phyloP scores from a whole-genome alignment of 2,113 vertebrate species.

The Silurus asotus region DNA sequence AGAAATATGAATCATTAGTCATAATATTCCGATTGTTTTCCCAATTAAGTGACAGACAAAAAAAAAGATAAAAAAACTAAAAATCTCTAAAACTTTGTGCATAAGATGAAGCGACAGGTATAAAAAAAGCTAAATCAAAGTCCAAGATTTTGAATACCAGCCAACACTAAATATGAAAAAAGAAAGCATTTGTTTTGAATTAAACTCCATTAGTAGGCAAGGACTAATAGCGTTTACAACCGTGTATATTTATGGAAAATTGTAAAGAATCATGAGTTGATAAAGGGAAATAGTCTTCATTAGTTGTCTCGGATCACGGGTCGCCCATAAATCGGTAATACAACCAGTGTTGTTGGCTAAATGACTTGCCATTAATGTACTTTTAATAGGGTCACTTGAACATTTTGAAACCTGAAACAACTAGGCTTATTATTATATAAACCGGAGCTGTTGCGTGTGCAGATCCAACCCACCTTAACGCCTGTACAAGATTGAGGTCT shows the following conservation, averaged over 20 bases:
- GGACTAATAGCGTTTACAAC: background rate
- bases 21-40: background rate
- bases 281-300: background rate
- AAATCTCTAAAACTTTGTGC: background rate
- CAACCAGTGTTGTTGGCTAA: background rate
- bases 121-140: background rate
- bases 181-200: background rate
- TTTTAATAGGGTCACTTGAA: background rate
- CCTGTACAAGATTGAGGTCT: conserved; percentile 97
- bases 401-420: background rate
- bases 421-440: background rate
- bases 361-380: background rate
- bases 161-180: background rate
- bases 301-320: background rate
- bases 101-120: background rate
- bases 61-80: background rate
- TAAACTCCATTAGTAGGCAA: background rate
- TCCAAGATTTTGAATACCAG: background rate
- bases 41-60: background rate
- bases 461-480: conserved; percentile 82
- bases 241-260: background rate
- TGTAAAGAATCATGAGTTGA: background rate
- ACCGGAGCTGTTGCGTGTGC: background rate
- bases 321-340: background rate
- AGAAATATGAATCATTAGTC: background rate